A percentile compares a stretch with the other conserved stretches of the same genome.
Conservation (phyloP, 2,888 invertebrate species). For the Cynaeus angustus region DNA sequence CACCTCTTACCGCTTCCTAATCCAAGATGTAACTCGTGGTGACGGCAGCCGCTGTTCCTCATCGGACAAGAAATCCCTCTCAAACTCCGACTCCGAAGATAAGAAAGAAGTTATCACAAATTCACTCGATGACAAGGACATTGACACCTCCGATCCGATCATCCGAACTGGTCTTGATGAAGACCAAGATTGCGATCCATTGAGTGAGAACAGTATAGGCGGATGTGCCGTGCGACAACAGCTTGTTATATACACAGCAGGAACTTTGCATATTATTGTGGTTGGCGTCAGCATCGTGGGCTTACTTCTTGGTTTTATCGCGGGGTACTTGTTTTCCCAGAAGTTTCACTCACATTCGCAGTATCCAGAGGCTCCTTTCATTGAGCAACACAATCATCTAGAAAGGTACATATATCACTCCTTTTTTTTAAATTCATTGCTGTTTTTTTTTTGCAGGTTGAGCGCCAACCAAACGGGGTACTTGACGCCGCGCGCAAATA, state of each 20-base stretch:
- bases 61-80: slow-evolving; percentile 53
- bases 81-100: slow-evolving; percentile 34
- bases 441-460: slow-evolving; percentile 60
- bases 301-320: slow-evolving; percentile 87
- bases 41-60: slow-evolving; percentile 75
- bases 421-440: not conserved
- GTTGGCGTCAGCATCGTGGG: slow-evolving; percentile 84
- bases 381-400: slow-evolving; percentile 85
- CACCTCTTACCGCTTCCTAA: slow-evolving; percentile 69
- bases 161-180: slow-evolving; percentile 64
- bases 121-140: slow-evolving; percentile 67
- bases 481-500: slow-evolving; percentile 78
- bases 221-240: slow-evolving; percentile 71
- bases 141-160: slow-evolving; percentile 56
- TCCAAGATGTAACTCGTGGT: slow-evolving; percentile 84
- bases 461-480: slow-evolving; percentile 67
- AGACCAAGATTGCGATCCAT: slow-evolving; percentile 63
- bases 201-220: slow-evolving; percentile 60
- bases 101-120: slow-evolving; percentile 62
- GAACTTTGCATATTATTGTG: slow-evolving; percentile 86
- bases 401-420: slow-evolving; percentile 75
- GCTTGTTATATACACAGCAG: slow-evolving; percentile 84
- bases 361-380: slow-evolving; percentile 83
- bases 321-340: slow-evolving; percentile 88
- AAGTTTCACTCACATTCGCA: slow-evolving; percentile 81